A percentile compares a stretch with the other conserved stretches of the same genome.
These are phyloP conservation scores for Gulo gulo DNA, from an alignment of 2,113 vertebrate species.

Conservation along the genomic window DNA sequence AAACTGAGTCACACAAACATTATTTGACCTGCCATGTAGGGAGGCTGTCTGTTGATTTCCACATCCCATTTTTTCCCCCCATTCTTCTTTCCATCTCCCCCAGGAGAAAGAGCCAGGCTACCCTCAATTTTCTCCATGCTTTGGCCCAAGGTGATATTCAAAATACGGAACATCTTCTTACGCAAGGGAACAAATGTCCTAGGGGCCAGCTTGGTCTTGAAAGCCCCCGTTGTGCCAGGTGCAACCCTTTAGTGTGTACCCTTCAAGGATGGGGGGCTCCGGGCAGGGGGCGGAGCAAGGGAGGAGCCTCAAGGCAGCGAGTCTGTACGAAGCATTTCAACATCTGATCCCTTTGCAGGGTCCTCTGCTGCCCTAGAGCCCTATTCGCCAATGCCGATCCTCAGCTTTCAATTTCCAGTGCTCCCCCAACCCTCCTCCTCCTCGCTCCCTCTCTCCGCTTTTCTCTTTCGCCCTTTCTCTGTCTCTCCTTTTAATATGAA, in stretches of 20 bases:
- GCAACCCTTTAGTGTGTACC: background rate
- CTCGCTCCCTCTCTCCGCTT: background rate
- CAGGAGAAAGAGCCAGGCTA: background rate
- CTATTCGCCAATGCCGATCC: background rate
- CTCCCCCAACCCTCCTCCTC: background rate
- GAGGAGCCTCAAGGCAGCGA: background rate
- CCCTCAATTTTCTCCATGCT: background rate
- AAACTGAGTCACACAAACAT: background rate
- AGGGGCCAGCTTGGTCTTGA: background rate
- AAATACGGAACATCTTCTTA: background rate
- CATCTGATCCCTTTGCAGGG: background rate
- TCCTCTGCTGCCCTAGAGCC: accelerated
- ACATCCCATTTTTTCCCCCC: no score
- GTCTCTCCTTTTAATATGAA: constrained; percentile 1
- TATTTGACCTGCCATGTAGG: background rate
- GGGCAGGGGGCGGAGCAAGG: background rate
- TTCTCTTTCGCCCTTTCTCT: background rate
- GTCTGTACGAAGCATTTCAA: background rate
- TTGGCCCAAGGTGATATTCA: background rate
- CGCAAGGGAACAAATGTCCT: background rate
- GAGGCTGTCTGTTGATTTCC: background rate
- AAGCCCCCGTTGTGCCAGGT: background rate
- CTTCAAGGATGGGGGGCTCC: background rate
- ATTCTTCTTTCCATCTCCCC: background rate
- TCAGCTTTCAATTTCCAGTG: accelerated